Evolutionary conservation across 2,797 vertebrate genomes (phyloP).

Genomic region (Astyanax mexicanus): DNA sequence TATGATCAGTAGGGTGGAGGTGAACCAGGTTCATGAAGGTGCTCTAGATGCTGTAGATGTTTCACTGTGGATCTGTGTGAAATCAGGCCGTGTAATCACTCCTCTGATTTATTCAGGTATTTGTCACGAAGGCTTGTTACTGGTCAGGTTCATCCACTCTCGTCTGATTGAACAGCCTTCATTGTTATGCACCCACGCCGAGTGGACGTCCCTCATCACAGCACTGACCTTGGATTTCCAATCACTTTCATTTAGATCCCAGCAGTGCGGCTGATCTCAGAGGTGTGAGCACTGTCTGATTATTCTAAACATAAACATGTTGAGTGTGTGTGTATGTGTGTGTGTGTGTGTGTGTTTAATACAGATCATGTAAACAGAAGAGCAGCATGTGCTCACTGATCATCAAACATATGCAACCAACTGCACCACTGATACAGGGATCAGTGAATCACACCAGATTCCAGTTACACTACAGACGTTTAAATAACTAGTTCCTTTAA

Average conservation of each 20-base stretch:
- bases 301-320: constrained; percentile 50
- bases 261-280: constrained; percentile 46
- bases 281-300: background rate
- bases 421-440: too few relatives aligned
- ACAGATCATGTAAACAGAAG: too few relatives aligned
- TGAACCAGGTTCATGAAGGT: constrained; percentile 52
- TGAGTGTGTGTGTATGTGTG: constrained; percentile 58
- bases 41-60: constrained; percentile 21
- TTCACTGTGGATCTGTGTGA: constrained; percentile 47
- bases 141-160: constrained; percentile 68
- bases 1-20: constrained; percentile 10
- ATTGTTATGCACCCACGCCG: constrained; percentile 82
- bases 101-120: constrained; percentile 76
- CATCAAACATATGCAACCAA: too few relatives aligned
- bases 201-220: constrained; percentile 77
- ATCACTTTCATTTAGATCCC: constrained; percentile 60
- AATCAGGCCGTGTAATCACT: constrained; percentile 54
- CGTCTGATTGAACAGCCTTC: constrained; percentile 80
- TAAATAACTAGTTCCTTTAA: too few relatives aligned
- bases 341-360: too few relatives aligned
- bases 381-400: too few relatives aligned
- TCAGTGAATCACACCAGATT: too few relatives aligned
- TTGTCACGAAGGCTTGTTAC: constrained; percentile 66
- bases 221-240: constrained; percentile 77
- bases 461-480: too few relatives aligned